These are phyloP conservation scores for Nyctereutes procyonoides DNA, from an alignment of 2,113 vertebrate species.

Conservation along the genomic window DNA sequence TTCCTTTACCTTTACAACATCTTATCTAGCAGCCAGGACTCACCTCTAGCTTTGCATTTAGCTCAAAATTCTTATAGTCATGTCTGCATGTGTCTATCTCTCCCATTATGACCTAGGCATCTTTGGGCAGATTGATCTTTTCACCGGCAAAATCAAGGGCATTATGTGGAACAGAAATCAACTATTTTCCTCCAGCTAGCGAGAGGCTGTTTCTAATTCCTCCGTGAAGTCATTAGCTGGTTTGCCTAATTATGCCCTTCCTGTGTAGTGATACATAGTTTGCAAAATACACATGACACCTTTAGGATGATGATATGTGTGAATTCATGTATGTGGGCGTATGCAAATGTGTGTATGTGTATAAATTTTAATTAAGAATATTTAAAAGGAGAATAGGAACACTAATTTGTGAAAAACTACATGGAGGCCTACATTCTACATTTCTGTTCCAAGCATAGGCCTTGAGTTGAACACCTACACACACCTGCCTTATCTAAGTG, in stretches of 20 bases:
- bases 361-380: neutral
- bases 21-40: neutral
- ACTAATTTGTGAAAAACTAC: neutral
- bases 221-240: neutral
- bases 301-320: neutral
- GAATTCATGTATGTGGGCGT: neutral
- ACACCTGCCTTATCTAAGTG: neutral
- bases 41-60: neutral
- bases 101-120: neutral
- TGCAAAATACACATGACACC: neutral
- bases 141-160: neutral
- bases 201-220: neutral
- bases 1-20: neutral
- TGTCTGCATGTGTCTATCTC: neutral
- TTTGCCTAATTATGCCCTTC: neutral
- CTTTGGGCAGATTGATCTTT: neutral
- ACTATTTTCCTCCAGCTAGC: neutral
- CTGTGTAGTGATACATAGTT: neutral
- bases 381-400: neutral
- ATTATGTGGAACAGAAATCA: neutral
- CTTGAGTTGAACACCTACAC: neutral
- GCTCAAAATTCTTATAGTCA: neutral
- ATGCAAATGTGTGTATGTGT: neutral
- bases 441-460: neutral
- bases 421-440: neutral